phyloP scores from a whole-genome alignment of 2,888 invertebrate species.

The Tineola bisselliella region DNA sequence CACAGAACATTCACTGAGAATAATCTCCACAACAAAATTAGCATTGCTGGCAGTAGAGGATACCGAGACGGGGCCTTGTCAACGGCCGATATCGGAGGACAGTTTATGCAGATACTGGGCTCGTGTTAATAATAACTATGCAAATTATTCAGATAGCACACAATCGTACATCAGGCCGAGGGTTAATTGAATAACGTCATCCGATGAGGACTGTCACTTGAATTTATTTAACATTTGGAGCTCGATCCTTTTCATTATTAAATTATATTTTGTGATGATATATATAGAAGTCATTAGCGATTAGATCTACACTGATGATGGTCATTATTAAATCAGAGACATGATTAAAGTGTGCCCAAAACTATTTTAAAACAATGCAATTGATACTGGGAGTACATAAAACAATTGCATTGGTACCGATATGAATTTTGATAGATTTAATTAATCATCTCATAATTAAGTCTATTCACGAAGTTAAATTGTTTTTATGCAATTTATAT shows the following conservation, averaged over 20 bases:
- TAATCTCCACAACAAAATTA: conserved; percentile 15
- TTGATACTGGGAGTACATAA: too few species aligned
- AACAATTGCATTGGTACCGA: too few species aligned
- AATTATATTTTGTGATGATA: too few species aligned
- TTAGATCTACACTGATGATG: too few species aligned
- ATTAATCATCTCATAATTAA: too few species aligned
- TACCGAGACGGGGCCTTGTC: conserved; percentile 45
- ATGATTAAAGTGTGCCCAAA: too few species aligned
- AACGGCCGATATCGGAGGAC: conserved; percentile 27
- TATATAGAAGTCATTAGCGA: too few species aligned
- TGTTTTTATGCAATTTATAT: too few species aligned
- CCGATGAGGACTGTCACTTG: neutral
- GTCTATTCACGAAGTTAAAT: too few species aligned
- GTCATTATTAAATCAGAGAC: too few species aligned
- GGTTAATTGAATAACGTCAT: conserved; percentile 15
- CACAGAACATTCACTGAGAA: neutral
- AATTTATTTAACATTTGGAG: neutral
- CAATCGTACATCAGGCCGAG: conserved; percentile 12
- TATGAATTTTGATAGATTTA: too few species aligned
- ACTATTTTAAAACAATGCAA: too few species aligned
- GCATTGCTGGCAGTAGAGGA: conserved; percentile 15
- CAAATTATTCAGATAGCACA: conserved; percentile 55
- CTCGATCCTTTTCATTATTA: neutral
- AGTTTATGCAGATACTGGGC: conserved; percentile 57
- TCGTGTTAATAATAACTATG: conserved; percentile 67